Evolutionary conservation across 2,888 invertebrate species (phyloP).

Genomic region (Herminia tarsipennalis): DNA sequence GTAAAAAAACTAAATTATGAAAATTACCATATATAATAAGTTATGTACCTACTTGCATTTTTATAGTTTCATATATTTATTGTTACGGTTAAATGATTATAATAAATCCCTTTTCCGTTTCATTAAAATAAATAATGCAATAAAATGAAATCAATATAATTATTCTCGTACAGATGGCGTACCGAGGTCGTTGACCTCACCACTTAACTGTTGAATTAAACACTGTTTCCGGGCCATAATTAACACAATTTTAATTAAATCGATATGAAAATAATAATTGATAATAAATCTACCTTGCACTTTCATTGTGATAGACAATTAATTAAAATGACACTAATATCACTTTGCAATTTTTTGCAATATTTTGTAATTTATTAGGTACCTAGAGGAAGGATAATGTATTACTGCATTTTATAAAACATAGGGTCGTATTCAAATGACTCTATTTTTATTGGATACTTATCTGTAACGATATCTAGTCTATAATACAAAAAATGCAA

Average conservation of each 20-base stretch:
- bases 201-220: constrained; percentile 32
- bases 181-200: constrained; percentile 56
- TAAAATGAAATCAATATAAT: constrained; percentile 20
- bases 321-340: not conserved
- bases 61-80: no score
- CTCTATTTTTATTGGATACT: no score
- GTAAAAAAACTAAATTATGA: no score
- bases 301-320: not conserved
- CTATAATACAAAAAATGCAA: constrained; percentile 17
- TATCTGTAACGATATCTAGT: no score
- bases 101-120: not conserved
- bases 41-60: no score
- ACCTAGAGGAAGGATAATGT: no score
- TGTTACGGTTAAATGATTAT: no score
- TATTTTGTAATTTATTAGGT: not conserved
- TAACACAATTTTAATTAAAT: constrained; percentile 7
- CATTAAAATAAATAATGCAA: constrained; percentile 5
- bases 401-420: no score
- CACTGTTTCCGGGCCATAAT: constrained; percentile 19
- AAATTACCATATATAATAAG: no score
- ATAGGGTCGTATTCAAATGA: no score
- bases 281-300: not conserved
- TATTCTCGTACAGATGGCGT: constrained; percentile 57
- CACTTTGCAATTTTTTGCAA: not conserved
- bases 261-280: constrained; percentile 4